These are phyloP conservation scores for Myripristis jacobus DNA, from an alignment of 2,797 vertebrate genomes.

Conservation along the genomic window DNA sequence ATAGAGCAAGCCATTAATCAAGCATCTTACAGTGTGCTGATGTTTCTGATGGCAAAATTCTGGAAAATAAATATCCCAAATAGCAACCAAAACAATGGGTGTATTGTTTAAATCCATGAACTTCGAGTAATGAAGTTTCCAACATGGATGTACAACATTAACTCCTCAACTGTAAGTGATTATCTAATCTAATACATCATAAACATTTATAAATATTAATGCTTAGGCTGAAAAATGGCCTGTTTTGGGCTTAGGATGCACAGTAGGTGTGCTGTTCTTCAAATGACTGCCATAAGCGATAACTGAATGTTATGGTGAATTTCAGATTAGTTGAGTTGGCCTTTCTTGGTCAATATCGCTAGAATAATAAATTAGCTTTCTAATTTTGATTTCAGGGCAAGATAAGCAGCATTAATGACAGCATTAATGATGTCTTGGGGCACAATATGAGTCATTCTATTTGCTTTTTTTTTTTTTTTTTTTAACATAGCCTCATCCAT, in stretches of 20 bases:
- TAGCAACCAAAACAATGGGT: too few species aligned
- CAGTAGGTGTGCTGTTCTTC: conserved; percentile 1
- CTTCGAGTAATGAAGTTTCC: too few species aligned
- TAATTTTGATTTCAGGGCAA: conserved; percentile 62
- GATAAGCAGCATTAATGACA: conserved; percentile 56
- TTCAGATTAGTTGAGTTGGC: conserved; percentile 54
- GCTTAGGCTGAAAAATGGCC: not conserved
- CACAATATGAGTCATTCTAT: conserved; percentile 64
- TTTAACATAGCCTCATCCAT: conserved; percentile 30
- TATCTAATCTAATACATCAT: not conserved
- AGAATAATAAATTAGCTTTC: conserved; percentile 70
- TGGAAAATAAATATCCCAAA: too few species aligned
- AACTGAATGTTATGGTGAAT: conserved; percentile 38
- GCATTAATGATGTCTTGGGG: conserved; percentile 72
- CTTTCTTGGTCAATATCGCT: conserved; percentile 66
- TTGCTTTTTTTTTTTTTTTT: conserved; percentile 32
- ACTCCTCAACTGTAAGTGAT: not conserved
- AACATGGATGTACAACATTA: not conserved
- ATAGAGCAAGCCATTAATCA: too few species aligned
- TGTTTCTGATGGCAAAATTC: too few species aligned
- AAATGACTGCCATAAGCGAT: conserved; percentile 42
- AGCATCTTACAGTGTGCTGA: too few species aligned
- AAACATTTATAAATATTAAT: not conserved
- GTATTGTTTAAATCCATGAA: too few species aligned
- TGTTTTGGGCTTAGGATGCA: conserved; percentile 3